Percentiles rank a stretch among this genome's conserved stretches.
Conservation (phyloP, 2,113 vertebrate genomes). For the Cavia porcellus region DNA sequence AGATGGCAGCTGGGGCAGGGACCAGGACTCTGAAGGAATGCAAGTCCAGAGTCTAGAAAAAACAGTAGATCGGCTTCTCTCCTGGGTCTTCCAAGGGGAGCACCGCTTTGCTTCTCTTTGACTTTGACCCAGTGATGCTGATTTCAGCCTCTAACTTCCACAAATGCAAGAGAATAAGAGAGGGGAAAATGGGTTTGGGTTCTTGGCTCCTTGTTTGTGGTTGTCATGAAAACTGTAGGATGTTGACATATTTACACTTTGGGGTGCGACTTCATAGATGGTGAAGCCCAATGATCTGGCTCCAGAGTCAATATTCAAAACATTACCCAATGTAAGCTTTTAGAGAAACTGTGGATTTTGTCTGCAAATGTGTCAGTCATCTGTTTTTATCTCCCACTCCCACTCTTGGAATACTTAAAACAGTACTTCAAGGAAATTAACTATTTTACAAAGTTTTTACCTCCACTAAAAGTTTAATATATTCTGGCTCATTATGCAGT, state of each 20-base stretch:
- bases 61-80: background rate
- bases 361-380: background rate
- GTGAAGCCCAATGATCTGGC: background rate
- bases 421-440: background rate
- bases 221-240: background rate
- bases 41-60: background rate
- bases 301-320: background rate
- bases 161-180: background rate
- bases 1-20: background rate
- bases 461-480: background rate
- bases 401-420: background rate
- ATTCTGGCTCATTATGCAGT: background rate
- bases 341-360: background rate
- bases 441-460: background rate
- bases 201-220: too few species aligned
- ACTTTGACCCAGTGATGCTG: rapidly evolving
- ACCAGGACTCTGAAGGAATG: background rate
- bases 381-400: background rate
- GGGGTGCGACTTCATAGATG: background rate
- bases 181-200: background rate
- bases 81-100: background rate
- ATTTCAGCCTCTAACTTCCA: background rate
- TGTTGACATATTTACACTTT: background rate
- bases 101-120: background rate
- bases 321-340: background rate